phyloP scores from a whole-genome alignment of 2,888 invertebrate species.

The Willowsia nigromaculata region DNA sequence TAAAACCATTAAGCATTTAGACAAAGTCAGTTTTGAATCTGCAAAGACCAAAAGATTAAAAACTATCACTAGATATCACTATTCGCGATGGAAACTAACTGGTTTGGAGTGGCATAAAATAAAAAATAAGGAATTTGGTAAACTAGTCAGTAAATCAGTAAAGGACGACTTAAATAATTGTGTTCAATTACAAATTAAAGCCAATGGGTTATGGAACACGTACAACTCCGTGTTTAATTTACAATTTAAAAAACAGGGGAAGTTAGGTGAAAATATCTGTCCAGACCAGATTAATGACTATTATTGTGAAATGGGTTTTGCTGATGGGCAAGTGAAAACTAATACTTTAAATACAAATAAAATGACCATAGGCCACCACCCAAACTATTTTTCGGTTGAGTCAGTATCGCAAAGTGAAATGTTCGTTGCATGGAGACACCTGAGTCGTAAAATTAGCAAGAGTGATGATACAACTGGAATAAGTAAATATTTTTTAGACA shows the following conservation, averaged over 20 bases:
- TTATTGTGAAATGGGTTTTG: conserved; percentile 43
- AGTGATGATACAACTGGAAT: conserved; percentile 31
- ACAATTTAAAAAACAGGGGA: neutral
- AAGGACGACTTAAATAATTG: neutral
- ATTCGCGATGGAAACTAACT: neutral
- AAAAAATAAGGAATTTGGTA: neutral
- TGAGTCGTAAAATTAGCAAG: conserved; percentile 12
- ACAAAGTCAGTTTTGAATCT: neutral
- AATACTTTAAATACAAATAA: neutral
- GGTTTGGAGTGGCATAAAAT: neutral
- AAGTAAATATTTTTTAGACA: conserved; percentile 28
- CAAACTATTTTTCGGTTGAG: neutral
- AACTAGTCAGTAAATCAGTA: neutral
- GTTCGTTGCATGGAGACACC: conserved; percentile 27
- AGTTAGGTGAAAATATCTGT: neutral
- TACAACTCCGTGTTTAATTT: neutral
- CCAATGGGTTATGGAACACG: neutral
- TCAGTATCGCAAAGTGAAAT: conserved; percentile 10
- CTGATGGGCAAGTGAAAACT: neutral
- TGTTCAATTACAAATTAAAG: neutral
- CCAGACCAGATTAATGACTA: conserved; percentile 36
- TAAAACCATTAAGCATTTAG: neutral
- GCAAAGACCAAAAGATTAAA: neutral
- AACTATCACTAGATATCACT: neutral
- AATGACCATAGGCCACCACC: neutral